phyloP scores from a whole-genome alignment of 1,140 invertebrate species.

The Periplaneta americana region DNA sequence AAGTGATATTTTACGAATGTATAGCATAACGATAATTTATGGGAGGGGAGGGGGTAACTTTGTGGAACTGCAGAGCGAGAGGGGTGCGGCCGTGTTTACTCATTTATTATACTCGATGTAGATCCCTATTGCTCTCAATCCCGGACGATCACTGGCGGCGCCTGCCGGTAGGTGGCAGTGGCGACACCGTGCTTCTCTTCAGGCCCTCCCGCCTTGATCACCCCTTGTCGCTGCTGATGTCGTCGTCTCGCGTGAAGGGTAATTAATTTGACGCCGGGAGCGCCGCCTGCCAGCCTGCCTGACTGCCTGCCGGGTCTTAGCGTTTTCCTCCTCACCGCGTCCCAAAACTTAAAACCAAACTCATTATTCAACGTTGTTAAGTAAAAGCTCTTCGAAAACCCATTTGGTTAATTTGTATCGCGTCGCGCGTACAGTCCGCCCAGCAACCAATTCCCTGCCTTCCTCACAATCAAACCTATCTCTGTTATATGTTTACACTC shows the following conservation, averaged over 20 bases:
- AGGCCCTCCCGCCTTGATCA: neutral
- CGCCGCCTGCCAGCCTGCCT: neutral
- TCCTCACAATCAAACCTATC: too few species aligned
- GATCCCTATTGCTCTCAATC: neutral
- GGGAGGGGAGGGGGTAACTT: constrained; percentile 3
- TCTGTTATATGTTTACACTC: too few species aligned
- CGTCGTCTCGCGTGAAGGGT: neutral
- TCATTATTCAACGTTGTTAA: constrained; percentile 13
- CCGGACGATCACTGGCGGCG: neutral
- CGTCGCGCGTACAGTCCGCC: neutral
- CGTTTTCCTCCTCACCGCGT: neutral
- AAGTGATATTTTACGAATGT: constrained; percentile 18
- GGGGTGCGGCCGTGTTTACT: constrained; percentile 1
- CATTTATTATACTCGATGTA: neutral
- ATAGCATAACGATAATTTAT: constrained; percentile 14
- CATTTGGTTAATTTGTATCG: constrained; percentile 9
- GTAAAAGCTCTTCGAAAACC: constrained; percentile 13
- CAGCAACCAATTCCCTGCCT: neutral
- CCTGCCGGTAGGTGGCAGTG: neutral
- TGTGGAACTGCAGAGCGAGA: constrained; percentile 2
- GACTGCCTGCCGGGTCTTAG: neutral
- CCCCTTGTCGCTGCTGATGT: neutral
- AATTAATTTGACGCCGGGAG: constrained; percentile 8
- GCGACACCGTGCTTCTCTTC: neutral
- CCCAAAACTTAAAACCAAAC: neutral